A percentile compares a stretch with the other conserved stretches of the same genome.
These are phyloP conservation scores for Atherinosoma microstoma DNA, from an alignment of 2,797 vertebrate species.

Conservation along the genomic window DNA sequence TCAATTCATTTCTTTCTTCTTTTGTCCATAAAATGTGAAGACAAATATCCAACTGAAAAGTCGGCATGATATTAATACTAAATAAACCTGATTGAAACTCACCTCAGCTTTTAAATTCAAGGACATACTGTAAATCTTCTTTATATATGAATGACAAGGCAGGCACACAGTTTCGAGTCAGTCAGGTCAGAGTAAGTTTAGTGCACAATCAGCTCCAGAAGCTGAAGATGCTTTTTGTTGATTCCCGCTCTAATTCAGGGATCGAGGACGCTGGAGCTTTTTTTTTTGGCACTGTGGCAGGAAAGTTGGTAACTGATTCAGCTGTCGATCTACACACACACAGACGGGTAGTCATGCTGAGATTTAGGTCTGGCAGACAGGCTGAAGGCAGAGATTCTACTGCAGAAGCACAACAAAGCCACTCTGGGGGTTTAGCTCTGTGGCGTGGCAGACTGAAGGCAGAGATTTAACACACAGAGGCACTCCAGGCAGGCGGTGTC, in stretches of 20 bases:
- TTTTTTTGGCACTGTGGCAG: slow-evolving; percentile 8
- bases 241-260: slow-evolving; percentile 32
- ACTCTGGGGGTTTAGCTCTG: slow-evolving; percentile 61
- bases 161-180: slow-evolving; percentile 1
- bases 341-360: slow-evolving; percentile 33
- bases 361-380: slow-evolving; percentile 52
- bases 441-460: slow-evolving; percentile 57
- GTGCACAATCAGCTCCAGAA: slow-evolving; percentile 1
- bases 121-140: background rate
- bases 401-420: slow-evolving; percentile 68
- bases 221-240: slow-evolving; percentile 17
- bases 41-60: background rate
- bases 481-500: slow-evolving; percentile 64
- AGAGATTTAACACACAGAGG: slow-evolving; percentile 65
- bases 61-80: background rate
- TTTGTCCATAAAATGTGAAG: background rate
- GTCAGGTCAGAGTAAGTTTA: slow-evolving; percentile 2
- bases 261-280: slow-evolving; percentile 32
- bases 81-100: too few species aligned
- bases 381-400: slow-evolving; percentile 62
- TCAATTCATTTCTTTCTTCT: too few species aligned
- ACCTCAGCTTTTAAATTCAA: too few species aligned
- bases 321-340: slow-evolving; percentile 27
- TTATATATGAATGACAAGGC: background rate
- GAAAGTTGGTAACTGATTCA: slow-evolving; percentile 35